Conservation (phyloP, 2,888 invertebrate genomes). For the Drosophila demipolita region DNA sequence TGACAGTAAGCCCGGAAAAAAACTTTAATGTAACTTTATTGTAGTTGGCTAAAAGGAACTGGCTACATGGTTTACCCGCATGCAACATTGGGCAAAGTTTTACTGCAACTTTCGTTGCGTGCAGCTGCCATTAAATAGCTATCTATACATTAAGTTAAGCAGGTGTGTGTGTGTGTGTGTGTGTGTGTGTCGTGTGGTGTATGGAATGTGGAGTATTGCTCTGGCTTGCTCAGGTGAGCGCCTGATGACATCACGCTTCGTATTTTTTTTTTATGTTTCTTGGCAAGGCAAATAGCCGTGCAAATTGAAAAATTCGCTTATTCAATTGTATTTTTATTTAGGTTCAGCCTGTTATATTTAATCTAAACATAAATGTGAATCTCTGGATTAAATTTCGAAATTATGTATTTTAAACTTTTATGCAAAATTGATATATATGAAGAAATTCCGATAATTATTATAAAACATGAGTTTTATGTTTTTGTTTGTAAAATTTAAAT, state of each 20-base stretch:
- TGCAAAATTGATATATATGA: too few species aligned
- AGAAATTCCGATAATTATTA: too few species aligned
- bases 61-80: conserved; percentile 22
- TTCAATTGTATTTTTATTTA: not conserved
- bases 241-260: conserved; percentile 50
- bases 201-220: conserved; percentile 2
- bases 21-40: conserved; percentile 52
- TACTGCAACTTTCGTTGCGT: conserved; percentile 62
- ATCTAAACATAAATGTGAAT: too few species aligned
- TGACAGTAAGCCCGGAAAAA: conserved; percentile 27
- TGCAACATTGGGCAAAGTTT: conserved; percentile 43
- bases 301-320: conserved; percentile 51
- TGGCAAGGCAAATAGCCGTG: conserved; percentile 47
- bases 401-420: too few species aligned
- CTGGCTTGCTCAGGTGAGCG: conserved; percentile 19
- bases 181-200: conserved; percentile 2
- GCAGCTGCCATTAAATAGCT: conserved; percentile 61
- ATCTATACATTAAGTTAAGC: conserved; percentile 58
- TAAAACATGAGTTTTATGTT: too few species aligned
- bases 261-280: conserved; percentile 4
- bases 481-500: too few species aligned
- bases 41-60: conserved; percentile 29
- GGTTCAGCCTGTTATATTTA: not conserved
- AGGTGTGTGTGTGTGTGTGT: conserved; percentile 26
- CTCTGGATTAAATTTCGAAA: too few species aligned